These are phyloP conservation scores for Saturnia pavonia DNA, from an alignment of 2,888 invertebrate genomes.

Conservation along the genomic window DNA sequence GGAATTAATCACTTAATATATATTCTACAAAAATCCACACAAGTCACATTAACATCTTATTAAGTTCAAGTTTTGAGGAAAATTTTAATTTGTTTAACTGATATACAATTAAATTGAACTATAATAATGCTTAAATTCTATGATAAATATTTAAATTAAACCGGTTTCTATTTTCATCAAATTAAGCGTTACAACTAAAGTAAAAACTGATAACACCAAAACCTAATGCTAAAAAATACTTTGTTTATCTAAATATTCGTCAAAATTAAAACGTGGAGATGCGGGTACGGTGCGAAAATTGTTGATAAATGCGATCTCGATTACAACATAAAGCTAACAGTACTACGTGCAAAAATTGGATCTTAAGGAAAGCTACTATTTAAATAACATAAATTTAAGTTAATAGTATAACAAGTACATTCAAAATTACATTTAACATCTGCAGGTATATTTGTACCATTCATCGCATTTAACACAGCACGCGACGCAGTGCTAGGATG, in stretches of 20 bases:
- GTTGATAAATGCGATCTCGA: not conserved
- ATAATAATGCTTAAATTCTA: not conserved
- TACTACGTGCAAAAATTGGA: not conserved
- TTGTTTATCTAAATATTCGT: not conserved
- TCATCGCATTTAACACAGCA: no score
- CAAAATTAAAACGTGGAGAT: not conserved
- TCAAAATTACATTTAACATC: not conserved
- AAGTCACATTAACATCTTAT: no score
- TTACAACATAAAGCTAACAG: not conserved
- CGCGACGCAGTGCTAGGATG: no score
- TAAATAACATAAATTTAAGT: no score
- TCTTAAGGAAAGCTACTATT: not conserved
- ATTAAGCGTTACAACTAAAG: not conserved
- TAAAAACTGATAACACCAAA: not conserved
- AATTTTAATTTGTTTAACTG: no score
- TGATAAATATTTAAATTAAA: not conserved
- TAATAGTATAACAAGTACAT: not conserved
- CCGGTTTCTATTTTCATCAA: not conserved
- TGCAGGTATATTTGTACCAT: not conserved
- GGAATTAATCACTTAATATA: no score
- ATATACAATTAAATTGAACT: not conserved
- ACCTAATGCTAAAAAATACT: not conserved
- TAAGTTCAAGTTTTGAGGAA: no score
- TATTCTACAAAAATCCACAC: no score
- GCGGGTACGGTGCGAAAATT: not conserved